Evolutionary conservation across 2,888 invertebrate genomes (phyloP), one percentile per base, ranked within the genome.

Genomic region (Meiosimyza decipiens): DNA sequence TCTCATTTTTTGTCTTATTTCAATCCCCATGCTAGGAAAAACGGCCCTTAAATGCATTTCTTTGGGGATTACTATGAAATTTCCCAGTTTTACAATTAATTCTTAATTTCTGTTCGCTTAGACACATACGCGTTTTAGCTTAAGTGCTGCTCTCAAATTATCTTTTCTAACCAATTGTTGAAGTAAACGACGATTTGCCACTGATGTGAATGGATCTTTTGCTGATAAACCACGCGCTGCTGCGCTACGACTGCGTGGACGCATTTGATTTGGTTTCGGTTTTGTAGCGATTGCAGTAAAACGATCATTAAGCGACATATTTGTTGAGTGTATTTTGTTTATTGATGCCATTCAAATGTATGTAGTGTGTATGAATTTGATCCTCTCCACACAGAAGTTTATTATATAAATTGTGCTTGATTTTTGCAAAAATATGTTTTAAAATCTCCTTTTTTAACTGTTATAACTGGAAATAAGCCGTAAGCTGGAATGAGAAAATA

Each of bases 281-380:
- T 80, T 77, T 28, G 82, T 79, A 69, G 85, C 84, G 67, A 87
- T 84, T 70, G 84, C 84, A 52, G 87, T 87, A 71, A 88, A 88
- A 33, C 88, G 85, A 73, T 88, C 88, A 76, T 88, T 88, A 18
- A 88, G 77, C 40, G 87, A 85, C 73, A 88, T 82, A 71, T 83
- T 83, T 13, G 91, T 91, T 15, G 89, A 86, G 69, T 84, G 83
- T 68, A 83, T 83, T 79, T 81, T 82, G 71, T 80, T 82, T 73
- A 78, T 73, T 47, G 75, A 69, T 54, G 78, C 71, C 66, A 72
- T 66, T 55, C 40, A 40, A 40, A 40, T 40, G 6, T 40, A 40
- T 40, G 40, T 40, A 40, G 9, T 11, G 2, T 18, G 13, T 9
- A n/a, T 54, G 18, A 4, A 5, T n/a, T 52, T 15, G 52, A 52